Conservation (phyloP, 2,888 invertebrate species). For the Leptinotarsa juncta region DNA sequence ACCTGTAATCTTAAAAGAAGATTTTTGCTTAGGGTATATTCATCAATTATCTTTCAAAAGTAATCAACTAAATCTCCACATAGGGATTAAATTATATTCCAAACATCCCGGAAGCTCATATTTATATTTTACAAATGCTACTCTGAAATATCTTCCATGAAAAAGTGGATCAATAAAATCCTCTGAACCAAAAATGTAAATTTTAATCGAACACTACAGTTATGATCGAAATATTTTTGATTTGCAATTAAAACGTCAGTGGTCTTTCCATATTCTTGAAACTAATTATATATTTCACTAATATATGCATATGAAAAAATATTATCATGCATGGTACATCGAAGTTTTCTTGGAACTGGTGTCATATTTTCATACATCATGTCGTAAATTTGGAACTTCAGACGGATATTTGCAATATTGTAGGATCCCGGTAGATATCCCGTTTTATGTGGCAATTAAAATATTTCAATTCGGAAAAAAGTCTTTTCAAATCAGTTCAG, state of each 20-base stretch:
- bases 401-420: neutral
- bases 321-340: conserved; percentile 6
- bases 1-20: no score
- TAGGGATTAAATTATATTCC: no score
- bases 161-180: neutral
- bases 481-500: no score
- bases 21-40: no score
- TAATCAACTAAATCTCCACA: no score
- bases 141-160: no score
- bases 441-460: neutral
- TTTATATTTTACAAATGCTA: no score
- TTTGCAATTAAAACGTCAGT: conserved; percentile 1
- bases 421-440: neutral
- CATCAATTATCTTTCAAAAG: no score
- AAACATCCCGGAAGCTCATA: no score
- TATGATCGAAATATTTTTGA: neutral
- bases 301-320: conserved; percentile 1
- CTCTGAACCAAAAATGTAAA: neutral
- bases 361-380: neutral
- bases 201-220: neutral
- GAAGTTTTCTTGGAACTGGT: conserved; percentile 1
- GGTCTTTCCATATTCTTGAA: neutral
- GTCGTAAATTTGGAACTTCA: neutral
- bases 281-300: conserved; percentile 9
- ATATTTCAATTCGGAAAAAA: no score